Evolutionary conservation across 2,113 vertebrate genomes (phyloP), one percentile per base, ranked within the genome.

Genomic region (Pleuronectes platessa): DNA sequence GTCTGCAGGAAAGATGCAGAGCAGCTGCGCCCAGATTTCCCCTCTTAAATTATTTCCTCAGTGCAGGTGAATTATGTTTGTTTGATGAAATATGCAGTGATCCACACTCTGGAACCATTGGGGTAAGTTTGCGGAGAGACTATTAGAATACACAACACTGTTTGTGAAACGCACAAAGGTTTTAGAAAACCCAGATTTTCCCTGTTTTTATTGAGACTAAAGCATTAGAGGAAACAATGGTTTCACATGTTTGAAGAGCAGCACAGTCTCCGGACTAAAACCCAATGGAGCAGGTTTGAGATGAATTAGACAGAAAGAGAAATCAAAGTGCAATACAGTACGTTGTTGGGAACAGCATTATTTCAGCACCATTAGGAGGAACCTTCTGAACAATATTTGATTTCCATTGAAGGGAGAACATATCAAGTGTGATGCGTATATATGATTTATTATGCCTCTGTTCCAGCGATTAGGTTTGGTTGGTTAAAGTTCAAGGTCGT

Each of bases 51-150:
- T 51, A 83, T 88, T 85, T 88, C 68, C 55, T 77, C 69, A 64
- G 68, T 14, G 12, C 70, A 58, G 63, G 62, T 78, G 63, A 86
- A 70, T 64, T 37, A 21, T 79, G 55, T 86, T 77, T 66, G 71
- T 71, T 69, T 83, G 70, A 82, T 91, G 58, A 89, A 88, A 84
- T 81, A 86, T 85, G 85, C 31, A 71, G 55, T 40, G 51, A 71
- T 73, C 42, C 64, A 18, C 63, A 23, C 86, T 63, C 53, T 77
- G 72, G 70, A 60, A 71, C 78, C 70, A 64, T 85, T 68, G 59
- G 62, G 71, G 61, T 67, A 61, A 20, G 49, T 58, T 61, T 72
- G 68, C 45, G 21, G 58, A 23, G 6, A 4, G 23, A 67, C 12
- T 26, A 55, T 63, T 68, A 69, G n/a, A 66, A 71, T 51, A 31